Percentiles rank a stretch among this genome's conserved stretches.
These are phyloP conservation scores for Stictocephala bisonia DNA, from an alignment of 2,888 invertebrate genomes.

Conservation along the genomic window DNA sequence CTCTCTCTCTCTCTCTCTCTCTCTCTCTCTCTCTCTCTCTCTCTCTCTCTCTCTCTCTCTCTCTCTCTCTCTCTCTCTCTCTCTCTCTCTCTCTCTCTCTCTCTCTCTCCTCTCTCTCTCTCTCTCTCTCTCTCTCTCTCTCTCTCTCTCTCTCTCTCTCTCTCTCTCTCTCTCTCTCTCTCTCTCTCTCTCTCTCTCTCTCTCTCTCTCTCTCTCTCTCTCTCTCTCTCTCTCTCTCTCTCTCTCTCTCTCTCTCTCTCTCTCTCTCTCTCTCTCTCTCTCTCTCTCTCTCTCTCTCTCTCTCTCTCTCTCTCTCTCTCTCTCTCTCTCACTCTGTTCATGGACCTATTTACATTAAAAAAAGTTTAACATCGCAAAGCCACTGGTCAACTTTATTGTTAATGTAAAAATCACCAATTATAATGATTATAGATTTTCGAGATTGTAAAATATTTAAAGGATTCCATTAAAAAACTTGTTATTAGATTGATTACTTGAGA, in stretches of 20 bases:
- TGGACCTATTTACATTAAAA: too few relatives aligned
- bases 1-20: too few relatives aligned
- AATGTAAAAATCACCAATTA: too few relatives aligned
- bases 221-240: slow-evolving; percentile 13
- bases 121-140: slow-evolving; percentile 13
- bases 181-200: slow-evolving; percentile 13
- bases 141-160: slow-evolving; percentile 13
- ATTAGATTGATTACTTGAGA: too few relatives aligned
- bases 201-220: slow-evolving; percentile 13
- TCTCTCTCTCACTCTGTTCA: neutral
- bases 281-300: slow-evolving; percentile 13
- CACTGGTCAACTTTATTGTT: too few relatives aligned
- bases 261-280: slow-evolving; percentile 13
- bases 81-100: slow-evolving; percentile 8
- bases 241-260: slow-evolving; percentile 13
- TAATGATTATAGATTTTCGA: too few relatives aligned
- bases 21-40: too few relatives aligned
- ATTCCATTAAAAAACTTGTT: too few relatives aligned
- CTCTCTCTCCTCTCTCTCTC: slow-evolving; percentile 13
- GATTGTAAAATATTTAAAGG: too few relatives aligned
- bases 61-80: too few relatives aligned
- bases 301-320: slow-evolving; percentile 13
- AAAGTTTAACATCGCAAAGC: too few relatives aligned
- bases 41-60: too few relatives aligned
- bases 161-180: slow-evolving; percentile 13